Evolutionary conservation across 2,888 invertebrate species (phyloP).

Genomic region (Rutpela maculata): DNA sequence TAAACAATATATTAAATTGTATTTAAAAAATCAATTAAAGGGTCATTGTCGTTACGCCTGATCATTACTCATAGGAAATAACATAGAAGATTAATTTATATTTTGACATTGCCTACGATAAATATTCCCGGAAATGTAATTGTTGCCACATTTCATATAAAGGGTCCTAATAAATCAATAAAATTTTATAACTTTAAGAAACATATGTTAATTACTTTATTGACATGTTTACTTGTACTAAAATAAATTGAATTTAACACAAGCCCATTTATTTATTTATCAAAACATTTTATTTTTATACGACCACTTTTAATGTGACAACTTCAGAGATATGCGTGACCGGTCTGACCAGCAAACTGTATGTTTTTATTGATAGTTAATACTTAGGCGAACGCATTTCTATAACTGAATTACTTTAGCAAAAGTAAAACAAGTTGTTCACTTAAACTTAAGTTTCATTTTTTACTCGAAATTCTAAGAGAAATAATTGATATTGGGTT

Average conservation of each 20-base stretch:
- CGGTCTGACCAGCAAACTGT: neutral
- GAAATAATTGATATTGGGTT: too few relatives aligned
- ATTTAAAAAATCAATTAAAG: too few relatives aligned
- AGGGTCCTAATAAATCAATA: neutral
- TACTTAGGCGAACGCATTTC: neutral
- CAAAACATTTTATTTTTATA: conserved; percentile 7
- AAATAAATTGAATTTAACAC: neutral
- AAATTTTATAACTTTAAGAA: neutral
- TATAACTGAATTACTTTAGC: too few relatives aligned
- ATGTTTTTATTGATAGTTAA: neutral
- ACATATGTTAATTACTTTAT: neutral
- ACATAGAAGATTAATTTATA: neutral
- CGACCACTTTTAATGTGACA: neutral
- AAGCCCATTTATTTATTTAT: neutral
- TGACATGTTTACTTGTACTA: neutral
- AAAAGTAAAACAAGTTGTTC: too few relatives aligned
- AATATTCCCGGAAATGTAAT: neutral
- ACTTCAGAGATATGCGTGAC: neutral
- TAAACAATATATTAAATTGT: too few relatives aligned
- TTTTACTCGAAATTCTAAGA: too few relatives aligned
- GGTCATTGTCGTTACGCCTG: too few relatives aligned
- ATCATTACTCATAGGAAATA: neutral
- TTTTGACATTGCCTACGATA: neutral
- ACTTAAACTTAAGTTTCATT: too few relatives aligned
- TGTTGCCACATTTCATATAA: neutral